Base-by-base conservation (phyloP, 2,888 invertebrate species). In the Metallyticus violacea region DNA sequence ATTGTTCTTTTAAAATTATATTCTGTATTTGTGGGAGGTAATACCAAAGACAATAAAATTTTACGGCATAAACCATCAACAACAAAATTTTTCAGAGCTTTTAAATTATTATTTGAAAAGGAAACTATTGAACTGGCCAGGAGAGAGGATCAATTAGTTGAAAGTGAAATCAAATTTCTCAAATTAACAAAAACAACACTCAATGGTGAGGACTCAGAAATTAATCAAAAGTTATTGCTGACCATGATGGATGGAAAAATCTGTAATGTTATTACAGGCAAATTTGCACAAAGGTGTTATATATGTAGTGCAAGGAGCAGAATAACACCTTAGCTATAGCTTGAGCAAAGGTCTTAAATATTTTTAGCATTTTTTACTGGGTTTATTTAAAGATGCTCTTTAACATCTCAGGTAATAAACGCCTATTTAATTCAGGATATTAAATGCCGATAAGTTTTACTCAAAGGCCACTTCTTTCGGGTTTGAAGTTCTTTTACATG, bases 221-320 rank as follows among this genome's bases (percentile, higher is more conserved):
- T 89, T 28, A 81, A 85, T 79, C 86, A 87, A n/a, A 80, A 86
- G 85, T 29, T 89, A 81, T 78, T 86, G 27, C 88, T 89, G 62
- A 88, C 88, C 62, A 89, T 88, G 88, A 85, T 88, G 77, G 89
- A 89, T 78, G 88, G 87, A 28, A 89, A 89, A 81, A 86, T 89
- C 6, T 87, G 84, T 81, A 89, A 89, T 86, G 88, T 88, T 25
- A 82, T 88, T 62, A 87, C 88, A 25, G 85, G 78, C n/a, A 88
- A 87, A 79, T 89, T 88, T 77, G 29, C 87, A 27, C 85, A 85
- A 81, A 78, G 87, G 80, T 88, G 88, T 80, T 89, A 88, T 79
- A 80, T 88, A 80, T 89, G 88, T 85, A 83, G 88, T 62, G 86
- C 15, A 88, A 87, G 79, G 40, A 89, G 80, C 88, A 62, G 85